Conservation (phyloP, 2,113 vertebrate genomes). For the Amia ocellicauda region DNA sequence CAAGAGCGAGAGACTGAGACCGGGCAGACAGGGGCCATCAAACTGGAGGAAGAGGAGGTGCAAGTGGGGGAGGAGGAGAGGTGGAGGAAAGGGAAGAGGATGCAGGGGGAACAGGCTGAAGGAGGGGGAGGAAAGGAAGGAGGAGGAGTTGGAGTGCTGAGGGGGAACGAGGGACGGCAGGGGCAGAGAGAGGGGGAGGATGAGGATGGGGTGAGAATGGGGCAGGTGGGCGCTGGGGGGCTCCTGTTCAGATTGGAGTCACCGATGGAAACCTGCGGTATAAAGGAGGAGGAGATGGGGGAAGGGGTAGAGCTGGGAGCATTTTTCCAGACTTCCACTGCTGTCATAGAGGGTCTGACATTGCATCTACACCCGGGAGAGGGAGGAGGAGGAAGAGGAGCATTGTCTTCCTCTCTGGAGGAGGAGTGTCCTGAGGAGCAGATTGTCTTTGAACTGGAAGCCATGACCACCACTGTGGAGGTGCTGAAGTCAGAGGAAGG, state of each 20-base stretch:
- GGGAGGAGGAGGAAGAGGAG: background rate
- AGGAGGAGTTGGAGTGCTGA: slow-evolving; percentile 25
- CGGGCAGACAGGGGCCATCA: slow-evolving; percentile 33
- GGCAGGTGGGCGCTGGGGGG: slow-evolving; percentile 50
- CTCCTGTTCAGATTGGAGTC: slow-evolving; percentile 45
- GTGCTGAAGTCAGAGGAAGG: slow-evolving; percentile 29
- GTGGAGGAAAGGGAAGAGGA: slow-evolving; percentile 17
- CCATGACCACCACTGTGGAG: slow-evolving; percentile 39
- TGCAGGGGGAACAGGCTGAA: slow-evolving; percentile 25
- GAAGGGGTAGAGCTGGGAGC: slow-evolving; percentile 16
- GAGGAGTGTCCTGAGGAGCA: slow-evolving; percentile 43
- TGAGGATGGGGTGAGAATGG: too few species aligned
- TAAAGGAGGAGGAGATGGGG: slow-evolving; percentile 23
- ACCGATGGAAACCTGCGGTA: slow-evolving; percentile 38
- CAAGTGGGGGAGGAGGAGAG: slow-evolving; percentile 46
- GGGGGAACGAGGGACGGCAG: slow-evolving; percentile 3
- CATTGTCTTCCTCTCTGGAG: slow-evolving; percentile 11
- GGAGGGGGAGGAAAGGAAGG: slow-evolving; percentile 28
- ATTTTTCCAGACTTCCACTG: background rate
- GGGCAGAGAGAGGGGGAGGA: slow-evolving; percentile 33
- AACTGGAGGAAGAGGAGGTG: slow-evolving; percentile 61
- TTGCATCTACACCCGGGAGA: background rate
- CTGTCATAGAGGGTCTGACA: background rate
- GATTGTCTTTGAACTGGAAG: slow-evolving; percentile 44
- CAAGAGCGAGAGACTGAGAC: too few species aligned